Evolutionary conservation across 2,113 vertebrate species (phyloP).

Genomic region (Scomber colias): DNA sequence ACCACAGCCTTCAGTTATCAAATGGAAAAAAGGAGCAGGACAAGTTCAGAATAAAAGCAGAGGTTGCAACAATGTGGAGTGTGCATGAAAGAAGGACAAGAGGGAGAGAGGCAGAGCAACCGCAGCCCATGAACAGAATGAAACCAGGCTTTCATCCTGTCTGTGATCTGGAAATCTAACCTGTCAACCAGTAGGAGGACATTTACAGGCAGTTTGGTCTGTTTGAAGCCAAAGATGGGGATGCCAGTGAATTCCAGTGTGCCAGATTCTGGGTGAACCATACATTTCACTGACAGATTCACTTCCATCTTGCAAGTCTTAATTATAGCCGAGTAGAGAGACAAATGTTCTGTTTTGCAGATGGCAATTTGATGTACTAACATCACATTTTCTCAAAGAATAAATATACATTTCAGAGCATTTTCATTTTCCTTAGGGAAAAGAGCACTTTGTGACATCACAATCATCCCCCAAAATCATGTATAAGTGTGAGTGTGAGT

Average conservation of each 20-base stretch:
- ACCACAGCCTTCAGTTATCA: not conserved
- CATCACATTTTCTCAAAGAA: not conserved
- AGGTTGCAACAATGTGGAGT: slow-evolving; percentile 18
- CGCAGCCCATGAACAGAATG: slow-evolving; percentile 6
- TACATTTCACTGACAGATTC: slow-evolving; percentile 21
- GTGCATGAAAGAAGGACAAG: slow-evolving; percentile 39
- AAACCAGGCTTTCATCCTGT: slow-evolving; percentile 43
- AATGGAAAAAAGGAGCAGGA: not conserved
- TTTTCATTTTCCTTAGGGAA: not conserved
- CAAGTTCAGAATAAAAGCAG: slow-evolving; percentile 32
- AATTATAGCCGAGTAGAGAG: not conserved
- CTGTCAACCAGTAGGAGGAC: slow-evolving; percentile 52
- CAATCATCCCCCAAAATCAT: not conserved
- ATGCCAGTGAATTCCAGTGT: not conserved
- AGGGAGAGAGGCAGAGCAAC: slow-evolving; percentile 7
- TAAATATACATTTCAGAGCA: slow-evolving; percentile 5
- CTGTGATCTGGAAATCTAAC: slow-evolving; percentile 53
- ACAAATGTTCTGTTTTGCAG: not conserved
- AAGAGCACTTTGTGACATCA: not conserved
- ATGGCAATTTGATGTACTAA: slow-evolving; percentile 19
- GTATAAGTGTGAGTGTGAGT: not conserved
- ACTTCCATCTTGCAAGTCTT: not conserved
- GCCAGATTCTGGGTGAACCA: slow-evolving; percentile 14
- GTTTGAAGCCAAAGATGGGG: slow-evolving; percentile 39
- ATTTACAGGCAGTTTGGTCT: slow-evolving; percentile 42